Evolutionary conservation across 2,888 invertebrate genomes (phyloP).

Genomic region (Spilosoma lubricipeda): DNA sequence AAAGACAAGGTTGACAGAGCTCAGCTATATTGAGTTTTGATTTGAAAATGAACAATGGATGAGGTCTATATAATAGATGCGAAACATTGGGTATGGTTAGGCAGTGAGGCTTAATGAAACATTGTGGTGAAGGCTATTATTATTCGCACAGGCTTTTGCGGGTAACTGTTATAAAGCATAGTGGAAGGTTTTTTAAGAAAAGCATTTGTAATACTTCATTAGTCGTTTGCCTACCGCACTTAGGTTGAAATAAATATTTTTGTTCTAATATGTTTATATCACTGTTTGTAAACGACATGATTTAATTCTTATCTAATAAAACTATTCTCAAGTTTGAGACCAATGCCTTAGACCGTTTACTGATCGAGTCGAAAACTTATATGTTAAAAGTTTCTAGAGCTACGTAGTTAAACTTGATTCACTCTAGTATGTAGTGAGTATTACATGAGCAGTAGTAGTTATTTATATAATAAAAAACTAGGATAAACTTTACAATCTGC

Average conservation of each 20-base stretch:
- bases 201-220: constrained; percentile 31
- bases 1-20: constrained; percentile 49
- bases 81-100: constrained; percentile 51
- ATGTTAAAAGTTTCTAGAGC: background rate
- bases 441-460: no score
- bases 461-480: no score
- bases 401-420: background rate
- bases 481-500: no score
- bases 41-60: constrained; percentile 58
- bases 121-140: constrained; percentile 51
- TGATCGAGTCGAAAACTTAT: background rate
- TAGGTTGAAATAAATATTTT: constrained; percentile 19
- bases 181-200: constrained; percentile 42
- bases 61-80: constrained; percentile 52
- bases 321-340: background rate
- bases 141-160: constrained; percentile 39
- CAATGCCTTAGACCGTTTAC: background rate
- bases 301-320: background rate
- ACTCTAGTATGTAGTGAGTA: background rate
- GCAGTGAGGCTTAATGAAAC: constrained; percentile 55
- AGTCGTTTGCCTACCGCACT: constrained; percentile 15
- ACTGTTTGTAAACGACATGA: background rate
- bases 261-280: constrained; percentile 15
- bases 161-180: constrained; percentile 50
- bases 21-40: constrained; percentile 55